A percentile compares a stretch with the other conserved stretches of the same genome.
Conservation (phyloP, 2,113 vertebrate genomes). For the Danionella cerebrum region DNA sequence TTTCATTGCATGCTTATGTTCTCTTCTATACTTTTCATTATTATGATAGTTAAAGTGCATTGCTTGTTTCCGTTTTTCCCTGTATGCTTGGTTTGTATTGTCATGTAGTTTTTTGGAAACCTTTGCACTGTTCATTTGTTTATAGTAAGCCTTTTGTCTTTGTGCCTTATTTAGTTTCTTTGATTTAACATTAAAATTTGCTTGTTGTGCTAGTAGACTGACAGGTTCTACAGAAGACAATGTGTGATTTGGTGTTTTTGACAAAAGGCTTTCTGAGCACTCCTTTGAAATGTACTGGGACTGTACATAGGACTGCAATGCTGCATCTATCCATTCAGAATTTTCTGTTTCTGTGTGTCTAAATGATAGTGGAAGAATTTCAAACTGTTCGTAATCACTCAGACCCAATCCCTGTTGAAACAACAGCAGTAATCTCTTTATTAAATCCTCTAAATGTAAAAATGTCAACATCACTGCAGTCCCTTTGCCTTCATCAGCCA, state of each 20-base stretch:
- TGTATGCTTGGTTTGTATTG: neutral
- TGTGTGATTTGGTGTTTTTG: neutral
- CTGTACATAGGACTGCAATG: too few species aligned
- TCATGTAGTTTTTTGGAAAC: neutral
- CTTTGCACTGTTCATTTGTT: neutral
- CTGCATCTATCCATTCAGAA: too few species aligned
- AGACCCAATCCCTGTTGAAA: neutral
- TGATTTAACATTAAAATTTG: neutral
- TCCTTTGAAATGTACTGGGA: neutral
- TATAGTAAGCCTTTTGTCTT: neutral
- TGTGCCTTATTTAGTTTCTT: neutral
- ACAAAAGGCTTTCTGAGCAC: too few species aligned
- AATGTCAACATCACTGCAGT: conserved; percentile 4
- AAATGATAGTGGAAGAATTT: neutral
- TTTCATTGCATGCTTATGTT: too few species aligned
- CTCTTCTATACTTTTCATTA: neutral
- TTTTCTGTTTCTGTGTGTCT: neutral
- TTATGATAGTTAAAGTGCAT: neutral
- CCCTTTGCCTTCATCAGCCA: neutral
- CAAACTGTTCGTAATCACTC: neutral
- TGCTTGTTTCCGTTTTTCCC: neutral
- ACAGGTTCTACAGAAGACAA: too few species aligned
- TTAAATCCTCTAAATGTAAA: neutral
- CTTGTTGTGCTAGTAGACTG: neutral
- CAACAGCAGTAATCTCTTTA: neutral